Evolutionary conservation across 1,140 invertebrate species (phyloP), one percentile per base, ranked within the genome.

Genomic region (Bathynomus jamesi): DNA sequence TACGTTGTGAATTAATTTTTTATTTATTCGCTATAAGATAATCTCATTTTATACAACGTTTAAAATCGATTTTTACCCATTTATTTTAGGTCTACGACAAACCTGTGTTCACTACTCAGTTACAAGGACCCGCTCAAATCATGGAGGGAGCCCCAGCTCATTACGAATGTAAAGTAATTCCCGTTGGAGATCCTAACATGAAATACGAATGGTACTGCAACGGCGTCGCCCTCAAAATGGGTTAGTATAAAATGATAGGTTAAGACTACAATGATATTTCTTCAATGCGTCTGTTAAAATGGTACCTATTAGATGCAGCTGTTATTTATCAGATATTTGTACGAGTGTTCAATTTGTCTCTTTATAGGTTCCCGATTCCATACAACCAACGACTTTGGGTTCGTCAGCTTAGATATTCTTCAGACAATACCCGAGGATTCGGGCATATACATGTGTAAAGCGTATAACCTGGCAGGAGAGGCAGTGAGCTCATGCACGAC

Each of bases 161-260:
- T 83, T 98, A 98, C 81, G 95, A 99, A 83, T 95, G 94, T 73
- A 87, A 93, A 61, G 93, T 99, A n/a, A 90, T 96, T 28, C 95
- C 95, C 40, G 92, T 96, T 71, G 95, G 95, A 7, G 96, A 98
- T 84, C 86, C 93, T 11, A 91, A 88, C 78, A 83, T 97, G 61
- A 86, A 89, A 79, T 95, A 95, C 77, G 92, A 96, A 82, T 98
- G 95, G 95, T 96, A 90, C 79, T 89, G 95, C 62, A 97, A 98
- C 81, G 95, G 94, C 75, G 87, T 94, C 21, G 91, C 94, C 85
- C 84, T 95, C 68, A 90, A 95, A 86, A 89, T 93, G 87, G 92
- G 91, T 88, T 84, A 81, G 85, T 79, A 13, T 65, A 2, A n/a
- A n/a, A n/a, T n/a, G n/a, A n/a, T n/a, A n/a, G n/a, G n/a, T n/a